phyloP scores from a whole-genome alignment of 2,888 invertebrate genomes.

The Lamellibrachia satsuma region DNA sequence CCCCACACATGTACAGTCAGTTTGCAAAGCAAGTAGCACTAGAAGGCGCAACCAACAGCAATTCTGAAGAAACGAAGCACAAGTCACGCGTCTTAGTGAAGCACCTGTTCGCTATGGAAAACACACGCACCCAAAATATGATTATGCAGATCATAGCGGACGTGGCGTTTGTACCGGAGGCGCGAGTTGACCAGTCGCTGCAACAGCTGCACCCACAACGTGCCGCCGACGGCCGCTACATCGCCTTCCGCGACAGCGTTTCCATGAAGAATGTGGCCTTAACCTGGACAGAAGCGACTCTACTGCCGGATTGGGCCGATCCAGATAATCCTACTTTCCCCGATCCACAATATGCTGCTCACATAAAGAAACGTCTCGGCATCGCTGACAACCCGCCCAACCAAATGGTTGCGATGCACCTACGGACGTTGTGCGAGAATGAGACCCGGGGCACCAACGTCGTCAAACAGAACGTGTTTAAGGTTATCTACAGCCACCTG shows the following conservation, averaged over 20 bases:
- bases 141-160: slow-evolving; percentile 30
- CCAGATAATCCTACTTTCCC: slow-evolving; percentile 24
- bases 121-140: neutral
- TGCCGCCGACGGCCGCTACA: slow-evolving; percentile 28
- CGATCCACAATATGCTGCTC: neutral
- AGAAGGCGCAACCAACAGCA: slow-evolving; percentile 24
- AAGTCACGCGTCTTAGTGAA: neutral
- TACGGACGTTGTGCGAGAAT: slow-evolving; percentile 29
- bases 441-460: neutral
- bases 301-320: slow-evolving; percentile 41
- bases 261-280: slow-evolving; percentile 31
- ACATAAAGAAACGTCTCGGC: slow-evolving; percentile 20
- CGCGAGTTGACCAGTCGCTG: slow-evolving; percentile 27
- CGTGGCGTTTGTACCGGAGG: slow-evolving; percentile 34
- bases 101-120: neutral
- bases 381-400: slow-evolving; percentile 32
- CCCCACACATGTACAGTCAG: slow-evolving; percentile 33
- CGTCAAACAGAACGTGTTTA: slow-evolving; percentile 30
- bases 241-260: slow-evolving; percentile 36
- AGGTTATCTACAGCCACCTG: slow-evolving; percentile 33
- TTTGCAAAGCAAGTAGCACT: slow-evolving; percentile 38
- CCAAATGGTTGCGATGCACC: slow-evolving; percentile 33
- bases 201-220: slow-evolving; percentile 29
- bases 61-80: neutral
- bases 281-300: slow-evolving; percentile 37